A percentile compares a stretch with the other conserved stretches of the same genome.
These are phyloP conservation scores for Solenodon paradoxus DNA, from an alignment of 2,113 vertebrate genomes.

Conservation along the genomic window DNA sequence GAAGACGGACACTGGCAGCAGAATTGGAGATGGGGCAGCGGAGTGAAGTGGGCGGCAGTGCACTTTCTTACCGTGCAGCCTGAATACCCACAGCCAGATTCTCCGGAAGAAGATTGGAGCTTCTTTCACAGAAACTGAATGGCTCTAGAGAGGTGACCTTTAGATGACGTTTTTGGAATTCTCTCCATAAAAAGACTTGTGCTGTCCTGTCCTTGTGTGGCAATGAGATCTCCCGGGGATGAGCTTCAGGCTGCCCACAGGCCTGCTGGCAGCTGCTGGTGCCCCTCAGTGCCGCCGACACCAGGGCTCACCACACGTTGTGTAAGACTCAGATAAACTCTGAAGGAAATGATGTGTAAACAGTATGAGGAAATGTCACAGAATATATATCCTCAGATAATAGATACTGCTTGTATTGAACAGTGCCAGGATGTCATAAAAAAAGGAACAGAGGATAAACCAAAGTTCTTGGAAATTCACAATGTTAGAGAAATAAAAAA, in stretches of 20 bases:
- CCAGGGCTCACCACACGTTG: too few relatives aligned
- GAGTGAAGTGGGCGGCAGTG: too few relatives aligned
- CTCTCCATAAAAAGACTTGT: background rate
- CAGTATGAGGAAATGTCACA: background rate
- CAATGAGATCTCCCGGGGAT: background rate
- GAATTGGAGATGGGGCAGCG: too few relatives aligned
- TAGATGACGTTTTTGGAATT: background rate
- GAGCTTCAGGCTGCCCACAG: background rate
- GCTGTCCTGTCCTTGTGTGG: background rate
- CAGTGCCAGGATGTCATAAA: background rate
- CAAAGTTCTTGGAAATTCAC: background rate
- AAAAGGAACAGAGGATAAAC: background rate
- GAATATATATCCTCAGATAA: background rate
- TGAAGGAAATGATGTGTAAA: background rate
- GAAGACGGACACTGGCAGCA: background rate
- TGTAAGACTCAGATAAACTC: too few relatives aligned
- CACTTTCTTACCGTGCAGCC: fast-evolving
- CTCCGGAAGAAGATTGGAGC: background rate
- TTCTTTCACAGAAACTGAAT: background rate
- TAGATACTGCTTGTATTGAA: background rate
- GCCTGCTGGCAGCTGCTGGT: background rate
- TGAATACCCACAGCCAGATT: background rate
- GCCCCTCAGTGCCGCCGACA: fast-evolving
- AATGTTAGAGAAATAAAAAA: background rate
- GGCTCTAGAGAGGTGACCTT: background rate